phyloP scores from a whole-genome alignment of 2,888 invertebrate species.

The Trissonchulus latispiculum region DNA sequence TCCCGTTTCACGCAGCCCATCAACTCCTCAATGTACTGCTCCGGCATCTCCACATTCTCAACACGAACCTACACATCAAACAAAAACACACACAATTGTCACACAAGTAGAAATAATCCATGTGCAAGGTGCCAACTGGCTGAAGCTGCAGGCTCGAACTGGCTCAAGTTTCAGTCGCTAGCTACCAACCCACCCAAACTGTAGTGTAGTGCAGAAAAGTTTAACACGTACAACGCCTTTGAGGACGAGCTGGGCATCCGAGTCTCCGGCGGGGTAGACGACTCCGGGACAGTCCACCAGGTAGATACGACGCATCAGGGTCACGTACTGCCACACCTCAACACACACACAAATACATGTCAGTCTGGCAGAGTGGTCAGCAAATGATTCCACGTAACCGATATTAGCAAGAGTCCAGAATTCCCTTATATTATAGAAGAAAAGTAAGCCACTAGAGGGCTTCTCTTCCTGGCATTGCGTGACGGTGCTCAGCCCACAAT shows the following conservation, averaged over 20 bases:
- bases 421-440: not conserved
- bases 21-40: conserved; percentile 80
- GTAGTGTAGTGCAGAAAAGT: too few species aligned
- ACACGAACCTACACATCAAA: conserved; percentile 64
- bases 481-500: too few species aligned
- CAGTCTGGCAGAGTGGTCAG: too few species aligned
- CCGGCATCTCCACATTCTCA: conserved; percentile 82
- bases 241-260: conserved; percentile 71
- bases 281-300: conserved; percentile 98
- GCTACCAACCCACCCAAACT: too few species aligned
- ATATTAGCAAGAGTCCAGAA: not conserved
- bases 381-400: not conserved
- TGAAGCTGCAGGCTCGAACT: too few species aligned
- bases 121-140: too few species aligned
- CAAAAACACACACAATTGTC: too few species aligned
- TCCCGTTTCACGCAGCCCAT: conserved; percentile 75
- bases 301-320: conserved; percentile 89
- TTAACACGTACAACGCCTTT: conserved; percentile 83
- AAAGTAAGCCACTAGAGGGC: too few species aligned
- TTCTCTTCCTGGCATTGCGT: too few species aligned
- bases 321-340: conserved; percentile 95
- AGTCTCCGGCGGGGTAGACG: conserved; percentile 90
- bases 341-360: not conserved
- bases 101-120: too few species aligned
- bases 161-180: too few species aligned